These are phyloP conservation scores for Anodontia alba DNA, from an alignment of 2,888 invertebrate species.

Conservation along the genomic window DNA sequence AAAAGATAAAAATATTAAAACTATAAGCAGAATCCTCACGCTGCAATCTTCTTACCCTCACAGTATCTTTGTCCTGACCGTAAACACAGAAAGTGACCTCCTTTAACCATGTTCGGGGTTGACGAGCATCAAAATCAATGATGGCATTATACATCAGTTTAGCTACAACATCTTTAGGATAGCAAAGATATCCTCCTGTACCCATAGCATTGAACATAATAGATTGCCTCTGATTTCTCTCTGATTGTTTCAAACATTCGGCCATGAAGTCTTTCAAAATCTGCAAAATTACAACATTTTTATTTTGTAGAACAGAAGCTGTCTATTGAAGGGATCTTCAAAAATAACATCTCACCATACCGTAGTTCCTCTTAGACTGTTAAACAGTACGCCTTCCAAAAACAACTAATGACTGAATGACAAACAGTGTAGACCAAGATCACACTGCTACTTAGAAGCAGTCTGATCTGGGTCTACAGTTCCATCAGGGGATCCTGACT, in stretches of 20 bases:
- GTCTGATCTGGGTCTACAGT: too few species aligned
- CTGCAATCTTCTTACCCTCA: slow-evolving; percentile 50
- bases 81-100: slow-evolving; percentile 71
- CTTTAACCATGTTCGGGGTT: slow-evolving; percentile 58
- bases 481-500: too few species aligned
- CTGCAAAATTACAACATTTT: slow-evolving; percentile 59
- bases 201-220: slow-evolving; percentile 79
- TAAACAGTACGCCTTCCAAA: too few species aligned
- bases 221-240: slow-evolving; percentile 56
- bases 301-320: too few species aligned
- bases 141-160: slow-evolving; percentile 71
- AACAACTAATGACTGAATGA: too few species aligned
- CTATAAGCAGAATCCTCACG: too few species aligned
- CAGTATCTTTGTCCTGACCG: slow-evolving; percentile 60
- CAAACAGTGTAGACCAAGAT: too few species aligned
- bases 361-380: too few species aligned
- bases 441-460: too few species aligned
- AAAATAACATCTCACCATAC: too few species aligned
- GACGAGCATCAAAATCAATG: slow-evolving; percentile 61
- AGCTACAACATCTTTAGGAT: slow-evolving; percentile 72
- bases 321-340: too few species aligned
- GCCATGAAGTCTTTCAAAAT: slow-evolving; percentile 61
- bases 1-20: too few species aligned
- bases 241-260: slow-evolving; percentile 67
- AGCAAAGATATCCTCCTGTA: slow-evolving; percentile 74